Evolutionary conservation across 2,888 invertebrate species (phyloP), one percentile per base, ranked within the genome.

Genomic region (Chaetogeoica ovagalla): DNA sequence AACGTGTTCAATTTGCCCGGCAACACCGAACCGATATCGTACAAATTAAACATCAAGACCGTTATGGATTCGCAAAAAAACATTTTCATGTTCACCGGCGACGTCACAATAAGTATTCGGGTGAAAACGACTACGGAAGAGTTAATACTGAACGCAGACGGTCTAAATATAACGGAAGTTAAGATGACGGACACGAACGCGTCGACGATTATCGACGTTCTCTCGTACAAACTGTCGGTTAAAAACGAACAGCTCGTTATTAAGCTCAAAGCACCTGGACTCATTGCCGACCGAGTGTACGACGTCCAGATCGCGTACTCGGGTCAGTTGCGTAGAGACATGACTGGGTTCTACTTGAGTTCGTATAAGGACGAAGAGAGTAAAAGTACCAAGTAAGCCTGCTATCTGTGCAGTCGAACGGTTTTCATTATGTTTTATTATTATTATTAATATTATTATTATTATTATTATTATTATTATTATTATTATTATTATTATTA

Each of bases 311-410:
- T 83, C 21, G 23, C 13, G 6, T 82, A 79, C 72, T 21, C 62
- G 1, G 82, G 82, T 3, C 9, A 57, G 0, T 75, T 83, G 57
- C 70, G 79, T 15, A 52, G 71, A 9, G 82, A 82, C 37, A 82
- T 83, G 83, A 62, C 48, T 11, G 83, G 83, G 23, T 82, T 82
- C 43, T 83, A 83, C 66, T 59, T 37, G 60, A 83, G 83, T 37
- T 81, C 68, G 4, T 82, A 83, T 60, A 70, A 5, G 11, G 65
- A 71, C n/a, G 39, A 63, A 73, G 30, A 72, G 1, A 65, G 23
- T 15, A 23, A 55, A 1, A 55, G 39, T 3, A 77, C 63, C 1
- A 82, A 69, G 82, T 82, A 59, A 73, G 70, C 65, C 30, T 30
- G 1, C 30, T 30, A 4, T 21, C 39, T 30, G 19, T n/a, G n/a